Evolutionary conservation across 1,140 invertebrate genomes (phyloP).

Genomic region (Epicauta chinensis): DNA sequence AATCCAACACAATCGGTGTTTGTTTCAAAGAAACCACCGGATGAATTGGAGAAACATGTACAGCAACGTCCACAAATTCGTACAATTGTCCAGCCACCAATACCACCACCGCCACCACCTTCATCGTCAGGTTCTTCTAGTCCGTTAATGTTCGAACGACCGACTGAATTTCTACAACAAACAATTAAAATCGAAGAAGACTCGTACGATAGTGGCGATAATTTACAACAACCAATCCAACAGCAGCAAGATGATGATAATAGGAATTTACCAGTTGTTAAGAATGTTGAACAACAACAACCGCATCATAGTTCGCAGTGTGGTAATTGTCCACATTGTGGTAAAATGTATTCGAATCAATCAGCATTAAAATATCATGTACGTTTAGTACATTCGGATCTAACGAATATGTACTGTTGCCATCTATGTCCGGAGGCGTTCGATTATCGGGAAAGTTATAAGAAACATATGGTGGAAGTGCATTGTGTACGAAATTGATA

Average conservation of each 20-base stretch:
- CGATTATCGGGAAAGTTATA: conserved; percentile 56
- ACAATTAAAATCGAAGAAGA: conserved; percentile 28
- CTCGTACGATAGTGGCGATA: conserved; percentile 14
- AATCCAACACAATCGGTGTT: conserved; percentile 27
- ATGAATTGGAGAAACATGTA: conserved; percentile 8
- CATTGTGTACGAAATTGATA: conserved; percentile 55
- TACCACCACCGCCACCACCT: conserved; percentile 1
- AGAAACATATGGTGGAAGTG: conserved; percentile 58
- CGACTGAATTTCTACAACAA: conserved; percentile 30
- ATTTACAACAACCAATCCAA: background rate
- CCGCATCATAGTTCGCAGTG: conserved; percentile 52
- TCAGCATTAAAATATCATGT: conserved; percentile 64
- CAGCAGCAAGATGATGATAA: conserved; percentile 14
- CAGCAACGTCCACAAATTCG: too few species aligned
- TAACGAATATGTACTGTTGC: conserved; percentile 57
- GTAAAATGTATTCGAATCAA: conserved; percentile 52
- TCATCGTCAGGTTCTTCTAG: conserved; percentile 30
- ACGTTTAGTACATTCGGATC: conserved; percentile 59
- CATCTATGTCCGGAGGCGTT: conserved; percentile 59
- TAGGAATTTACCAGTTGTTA: conserved; percentile 12
- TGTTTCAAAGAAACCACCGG: conserved; percentile 33
- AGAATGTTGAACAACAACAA: conserved; percentile 20
- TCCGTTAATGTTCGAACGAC: conserved; percentile 28
- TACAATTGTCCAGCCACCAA: too few species aligned
- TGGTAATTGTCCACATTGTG: conserved; percentile 60